Percentiles rank a stretch among this genome's conserved stretches.
Evolutionary conservation across 2,888 invertebrate species (phyloP).

Genomic region (Ceraclea dissimilis): DNA sequence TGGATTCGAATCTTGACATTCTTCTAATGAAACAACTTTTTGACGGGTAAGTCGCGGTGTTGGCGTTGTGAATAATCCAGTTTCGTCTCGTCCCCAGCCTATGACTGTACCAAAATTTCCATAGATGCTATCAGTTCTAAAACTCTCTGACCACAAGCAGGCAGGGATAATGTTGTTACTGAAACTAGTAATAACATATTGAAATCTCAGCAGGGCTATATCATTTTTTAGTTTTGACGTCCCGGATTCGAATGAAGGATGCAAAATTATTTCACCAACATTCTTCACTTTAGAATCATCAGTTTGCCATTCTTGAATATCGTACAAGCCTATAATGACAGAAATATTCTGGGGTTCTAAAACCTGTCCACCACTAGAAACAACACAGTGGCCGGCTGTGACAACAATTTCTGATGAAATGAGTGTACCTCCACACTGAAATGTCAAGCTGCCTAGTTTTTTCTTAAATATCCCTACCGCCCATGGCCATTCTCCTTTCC

Average conservation of each 20-base stretch:
- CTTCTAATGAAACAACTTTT: conserved; percentile 44
- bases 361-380: conserved; percentile 12
- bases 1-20: conserved; percentile 40
- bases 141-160: conserved; percentile 11
- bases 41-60: conserved; percentile 34
- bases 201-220: conserved; percentile 29
- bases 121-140: neutral
- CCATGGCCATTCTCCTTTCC: conserved; percentile 38
- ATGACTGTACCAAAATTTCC: conserved; percentile 40
- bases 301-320: conserved; percentile 26
- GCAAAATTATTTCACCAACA: conserved; percentile 25
- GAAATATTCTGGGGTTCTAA: conserved; percentile 20
- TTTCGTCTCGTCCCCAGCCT: conserved; percentile 47
- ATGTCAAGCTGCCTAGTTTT: conserved; percentile 29
- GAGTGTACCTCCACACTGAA: conserved; percentile 36
- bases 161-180: conserved; percentile 7
- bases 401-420: conserved; percentile 33
- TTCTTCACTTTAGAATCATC: conserved; percentile 24
- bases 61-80: conserved; percentile 30
- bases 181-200: conserved; percentile 7
- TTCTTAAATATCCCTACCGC: conserved; percentile 33
- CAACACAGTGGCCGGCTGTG: conserved; percentile 22
- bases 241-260: conserved; percentile 25
- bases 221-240: conserved; percentile 27
- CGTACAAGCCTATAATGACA: conserved; percentile 27